phyloP scores from a whole-genome alignment of 2,113 vertebrate genomes.

The Bombycilla garrulus region DNA sequence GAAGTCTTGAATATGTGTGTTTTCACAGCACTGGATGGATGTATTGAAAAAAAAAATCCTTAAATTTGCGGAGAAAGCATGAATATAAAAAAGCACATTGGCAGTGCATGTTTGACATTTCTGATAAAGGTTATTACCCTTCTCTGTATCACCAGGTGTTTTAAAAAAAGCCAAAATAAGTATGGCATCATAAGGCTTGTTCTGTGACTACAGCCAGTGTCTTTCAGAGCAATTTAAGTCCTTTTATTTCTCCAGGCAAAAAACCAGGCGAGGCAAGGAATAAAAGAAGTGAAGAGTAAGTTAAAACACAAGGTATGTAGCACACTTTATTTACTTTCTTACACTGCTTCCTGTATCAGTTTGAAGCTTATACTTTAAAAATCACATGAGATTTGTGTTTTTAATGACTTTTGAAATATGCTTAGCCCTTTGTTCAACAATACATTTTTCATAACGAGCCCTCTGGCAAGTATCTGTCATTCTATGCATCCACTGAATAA shows the following conservation, averaged over 20 bases:
- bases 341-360: slow-evolving; percentile 28
- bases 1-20: not conserved
- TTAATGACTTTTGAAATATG: slow-evolving; percentile 87
- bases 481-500: slow-evolving; percentile 72
- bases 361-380: slow-evolving; percentile 59
- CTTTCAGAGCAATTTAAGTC: not conserved
- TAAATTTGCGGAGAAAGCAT: not conserved
- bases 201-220: not conserved
- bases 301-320: slow-evolving; percentile 88
- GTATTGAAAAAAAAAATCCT: not conserved
- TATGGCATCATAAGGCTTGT: not conserved
- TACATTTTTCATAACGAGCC: slow-evolving; percentile 86
- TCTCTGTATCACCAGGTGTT: not conserved
- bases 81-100: not conserved
- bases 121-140: not conserved
- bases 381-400: slow-evolving; percentile 72
- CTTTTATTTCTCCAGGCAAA: slow-evolving; percentile 81
- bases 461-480: slow-evolving; percentile 86
- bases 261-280: slow-evolving; percentile 91
- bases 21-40: not conserved
- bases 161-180: not conserved
- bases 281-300: slow-evolving; percentile 91
- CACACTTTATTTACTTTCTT: slow-evolving; percentile 2
- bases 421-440: slow-evolving; percentile 85
- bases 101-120: not conserved